Evolutionary conservation across 2,888 invertebrate genomes (phyloP).

Genomic region (Ophraella communa): DNA sequence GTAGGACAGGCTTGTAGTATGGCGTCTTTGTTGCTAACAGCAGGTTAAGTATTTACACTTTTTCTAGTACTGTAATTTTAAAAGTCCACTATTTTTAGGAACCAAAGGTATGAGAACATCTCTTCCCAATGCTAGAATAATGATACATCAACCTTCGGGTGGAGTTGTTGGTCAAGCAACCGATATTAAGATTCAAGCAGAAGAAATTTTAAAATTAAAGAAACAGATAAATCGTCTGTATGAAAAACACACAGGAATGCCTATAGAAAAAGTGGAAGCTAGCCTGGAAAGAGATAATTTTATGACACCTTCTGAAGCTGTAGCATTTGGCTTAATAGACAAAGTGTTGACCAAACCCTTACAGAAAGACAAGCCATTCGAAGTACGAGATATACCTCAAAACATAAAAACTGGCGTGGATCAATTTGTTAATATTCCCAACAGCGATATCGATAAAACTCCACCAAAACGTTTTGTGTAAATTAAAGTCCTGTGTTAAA

Average conservation of each 20-base stretch:
- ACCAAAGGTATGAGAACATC: slow-evolving; percentile 87
- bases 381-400: neutral
- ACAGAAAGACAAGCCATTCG: slow-evolving; percentile 10
- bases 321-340: slow-evolving; percentile 91
- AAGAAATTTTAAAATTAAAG: slow-evolving; percentile 93
- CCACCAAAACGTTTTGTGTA: neutral
- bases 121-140: slow-evolving; percentile 92
- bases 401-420: neutral
- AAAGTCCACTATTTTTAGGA: slow-evolving; percentile 19
- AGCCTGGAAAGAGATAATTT: slow-evolving; percentile 94
- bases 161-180: slow-evolving; percentile 91
- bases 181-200: slow-evolving; percentile 96
- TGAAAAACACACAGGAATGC: slow-evolving; percentile 77
- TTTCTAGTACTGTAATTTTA: too few relatives aligned
- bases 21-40: slow-evolving; percentile 90
- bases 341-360: slow-evolving; percentile 67
- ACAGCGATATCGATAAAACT: neutral
- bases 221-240: slow-evolving; percentile 85
- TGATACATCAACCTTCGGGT: slow-evolving; percentile 97
- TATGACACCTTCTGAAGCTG: slow-evolving; percentile 89
- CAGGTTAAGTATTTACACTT: too few relatives aligned
- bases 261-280: slow-evolving; percentile 66
- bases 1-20: slow-evolving; percentile 96
- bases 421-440: slow-evolving; percentile 3
- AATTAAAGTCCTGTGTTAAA: neutral